A percentile compares a stretch with the other conserved stretches of the same genome.
Conservation (phyloP, 1,140 invertebrate genomes). For the Ganaspis sp. region DNA sequence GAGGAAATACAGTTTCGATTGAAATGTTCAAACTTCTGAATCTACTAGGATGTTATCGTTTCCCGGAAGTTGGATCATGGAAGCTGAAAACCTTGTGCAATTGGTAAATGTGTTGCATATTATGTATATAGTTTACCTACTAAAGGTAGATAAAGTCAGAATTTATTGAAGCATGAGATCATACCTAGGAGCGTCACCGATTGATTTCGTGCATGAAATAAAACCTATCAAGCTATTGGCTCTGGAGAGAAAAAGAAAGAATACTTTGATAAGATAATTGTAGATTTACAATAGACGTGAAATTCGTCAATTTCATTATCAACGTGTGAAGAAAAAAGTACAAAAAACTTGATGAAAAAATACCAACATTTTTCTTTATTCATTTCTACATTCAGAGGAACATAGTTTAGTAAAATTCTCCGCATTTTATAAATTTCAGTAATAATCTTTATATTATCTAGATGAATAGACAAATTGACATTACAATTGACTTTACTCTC, state of each 20-base stretch:
- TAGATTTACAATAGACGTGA: background rate
- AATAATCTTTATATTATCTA: background rate
- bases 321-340: no score
- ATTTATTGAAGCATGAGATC: constrained; percentile 22
- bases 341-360: no score
- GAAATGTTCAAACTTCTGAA: background rate
- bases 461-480: constrained; percentile 21
- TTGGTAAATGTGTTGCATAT: background rate
- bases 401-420: background rate
- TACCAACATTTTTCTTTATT: no score
- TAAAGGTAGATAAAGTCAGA: constrained; percentile 21
- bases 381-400: background rate
- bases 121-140: constrained; percentile 1
- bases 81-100: background rate
- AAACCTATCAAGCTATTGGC: background rate
- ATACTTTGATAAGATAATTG: background rate
- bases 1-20: background rate
- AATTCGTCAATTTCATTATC: background rate
- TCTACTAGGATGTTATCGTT: background rate
- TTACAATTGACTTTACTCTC: background rate
- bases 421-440: background rate
- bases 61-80: constrained; percentile 4
- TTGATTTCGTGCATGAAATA: constrained; percentile 15
- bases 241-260: background rate
- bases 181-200: constrained; percentile 21